Conservation (phyloP, 2,113 vertebrate genomes). For the Psittacula cyanocephala region DNA sequence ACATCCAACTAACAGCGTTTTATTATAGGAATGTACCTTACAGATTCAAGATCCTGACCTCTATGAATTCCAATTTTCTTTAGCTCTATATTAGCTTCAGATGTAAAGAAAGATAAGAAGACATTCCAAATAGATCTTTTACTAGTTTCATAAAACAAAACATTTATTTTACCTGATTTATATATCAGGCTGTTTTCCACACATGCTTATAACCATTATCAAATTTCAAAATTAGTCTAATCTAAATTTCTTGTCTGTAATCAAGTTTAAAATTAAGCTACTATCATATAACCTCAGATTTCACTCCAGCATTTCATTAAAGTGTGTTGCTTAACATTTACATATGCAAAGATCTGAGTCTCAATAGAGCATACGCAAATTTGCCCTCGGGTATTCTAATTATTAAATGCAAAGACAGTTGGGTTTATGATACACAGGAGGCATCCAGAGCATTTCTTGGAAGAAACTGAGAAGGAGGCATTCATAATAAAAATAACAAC, state of each 20-base stretch:
- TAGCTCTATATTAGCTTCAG: background rate
- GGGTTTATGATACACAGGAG: background rate
- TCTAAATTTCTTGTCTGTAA: constrained; percentile 7
- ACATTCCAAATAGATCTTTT: background rate
- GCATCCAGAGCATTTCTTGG: background rate
- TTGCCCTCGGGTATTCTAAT: background rate
- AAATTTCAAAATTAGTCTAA: background rate
- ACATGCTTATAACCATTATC: background rate
- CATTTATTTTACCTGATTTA: background rate
- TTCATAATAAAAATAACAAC: background rate
- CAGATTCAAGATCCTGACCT: background rate
- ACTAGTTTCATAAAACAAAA: background rate
- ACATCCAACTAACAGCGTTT: background rate
- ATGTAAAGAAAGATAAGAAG: background rate
- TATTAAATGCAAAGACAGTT: background rate
- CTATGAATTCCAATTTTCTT: background rate
- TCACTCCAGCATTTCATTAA: background rate
- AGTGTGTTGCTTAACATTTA: fast-evolving
- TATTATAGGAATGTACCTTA: background rate
- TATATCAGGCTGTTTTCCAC: background rate
- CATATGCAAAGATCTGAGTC: background rate
- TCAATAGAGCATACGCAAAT: background rate
- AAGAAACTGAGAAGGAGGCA: background rate
- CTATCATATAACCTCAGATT: background rate
- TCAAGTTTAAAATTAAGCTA: background rate